Evolutionary conservation across 2,113 vertebrate genomes (phyloP).

Genomic region (Oryzias melastigma): DNA sequence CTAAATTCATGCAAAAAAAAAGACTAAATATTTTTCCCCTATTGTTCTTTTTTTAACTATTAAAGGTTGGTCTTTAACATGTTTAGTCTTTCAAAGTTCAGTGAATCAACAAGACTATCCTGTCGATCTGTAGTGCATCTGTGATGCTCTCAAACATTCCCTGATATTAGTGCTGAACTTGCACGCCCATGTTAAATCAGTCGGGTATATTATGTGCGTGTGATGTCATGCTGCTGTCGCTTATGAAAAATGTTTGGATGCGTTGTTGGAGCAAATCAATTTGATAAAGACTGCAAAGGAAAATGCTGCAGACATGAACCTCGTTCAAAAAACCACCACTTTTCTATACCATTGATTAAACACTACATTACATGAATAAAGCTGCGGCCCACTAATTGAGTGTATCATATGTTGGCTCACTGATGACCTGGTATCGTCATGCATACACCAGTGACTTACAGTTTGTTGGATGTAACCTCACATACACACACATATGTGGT

Average conservation of each 20-base stretch:
- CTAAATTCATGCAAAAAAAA: no score
- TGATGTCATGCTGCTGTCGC: conserved; percentile 37
- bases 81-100: no score
- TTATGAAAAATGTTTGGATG: conserved; percentile 24
- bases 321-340: conserved; percentile 46
- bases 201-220: not conserved
- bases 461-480: conserved; percentile 51
- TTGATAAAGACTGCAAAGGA: conserved; percentile 4
- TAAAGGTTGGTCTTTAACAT: no score
- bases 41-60: no score
- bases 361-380: conserved; percentile 59
- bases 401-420: conserved; percentile 54
- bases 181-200: no score
- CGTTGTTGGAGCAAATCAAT: conserved; percentile 47
- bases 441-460: conserved; percentile 50
- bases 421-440: conserved; percentile 57
- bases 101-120: no score
- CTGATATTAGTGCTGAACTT: no score
- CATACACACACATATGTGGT: conserved; percentile 22
- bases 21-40: no score
- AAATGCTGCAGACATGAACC: conserved; percentile 31
- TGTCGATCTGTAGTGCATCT: no score
- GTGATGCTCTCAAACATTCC: no score
- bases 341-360: conserved; percentile 68
- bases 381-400: conserved; percentile 18